Evolutionary conservation across 2,113 vertebrate species (phyloP).

Genomic region (Vanacampus margaritifer): DNA sequence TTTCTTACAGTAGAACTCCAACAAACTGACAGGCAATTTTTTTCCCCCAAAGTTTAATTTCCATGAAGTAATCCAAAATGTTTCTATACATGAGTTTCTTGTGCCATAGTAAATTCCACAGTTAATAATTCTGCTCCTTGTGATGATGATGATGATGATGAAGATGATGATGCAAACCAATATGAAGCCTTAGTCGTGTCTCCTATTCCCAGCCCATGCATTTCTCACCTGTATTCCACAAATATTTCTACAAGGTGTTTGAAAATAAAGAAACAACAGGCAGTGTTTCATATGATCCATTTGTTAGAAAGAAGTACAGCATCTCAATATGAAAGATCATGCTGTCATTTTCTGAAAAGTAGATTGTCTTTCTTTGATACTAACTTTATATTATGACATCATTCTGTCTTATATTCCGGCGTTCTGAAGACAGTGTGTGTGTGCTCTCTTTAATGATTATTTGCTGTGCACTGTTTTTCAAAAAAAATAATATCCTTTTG

Average conservation of each 20-base stretch:
- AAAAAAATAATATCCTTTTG: neutral
- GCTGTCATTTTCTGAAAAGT: neutral
- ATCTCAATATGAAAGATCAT: neutral
- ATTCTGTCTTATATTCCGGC: neutral
- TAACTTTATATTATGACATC: neutral
- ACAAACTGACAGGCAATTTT: neutral
- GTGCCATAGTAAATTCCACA: conserved; percentile 11
- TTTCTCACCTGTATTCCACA: conserved; percentile 12
- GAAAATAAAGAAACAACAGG: neutral
- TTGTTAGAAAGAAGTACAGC: neutral
- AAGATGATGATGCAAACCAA: conserved; percentile 18
- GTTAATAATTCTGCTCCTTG: conserved; percentile 12
- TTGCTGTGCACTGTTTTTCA: neutral
- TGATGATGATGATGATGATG: conserved; percentile 21
- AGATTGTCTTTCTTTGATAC: neutral
- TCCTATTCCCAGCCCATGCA: conserved; percentile 40
- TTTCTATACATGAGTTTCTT: conserved; percentile 30
- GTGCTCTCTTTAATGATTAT: neutral
- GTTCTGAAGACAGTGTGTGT: neutral
- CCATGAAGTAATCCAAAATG: conserved; percentile 35
- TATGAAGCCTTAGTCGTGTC: neutral
- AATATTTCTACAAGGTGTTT: conserved; percentile 14
- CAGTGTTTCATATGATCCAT: neutral
- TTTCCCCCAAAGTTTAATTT: conserved; percentile 42
- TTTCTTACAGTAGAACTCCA: neutral